phyloP scores from a whole-genome alignment of 2,113 vertebrate species.

The Brachyistius frenatus region DNA sequence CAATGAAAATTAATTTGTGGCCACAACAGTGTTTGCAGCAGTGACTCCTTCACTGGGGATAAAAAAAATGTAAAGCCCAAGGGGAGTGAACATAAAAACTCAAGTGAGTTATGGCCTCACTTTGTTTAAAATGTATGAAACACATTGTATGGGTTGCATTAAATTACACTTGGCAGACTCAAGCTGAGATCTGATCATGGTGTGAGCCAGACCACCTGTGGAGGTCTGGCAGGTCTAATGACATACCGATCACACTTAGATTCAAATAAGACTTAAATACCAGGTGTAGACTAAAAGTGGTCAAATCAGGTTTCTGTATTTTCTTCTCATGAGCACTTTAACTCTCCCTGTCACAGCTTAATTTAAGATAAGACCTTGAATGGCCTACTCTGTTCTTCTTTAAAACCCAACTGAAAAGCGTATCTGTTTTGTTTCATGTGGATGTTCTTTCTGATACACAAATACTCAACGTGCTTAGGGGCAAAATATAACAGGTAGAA shows the following conservation, averaged over 20 bases:
- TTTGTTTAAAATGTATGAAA: conserved; percentile 48
- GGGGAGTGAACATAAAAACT: not conserved
- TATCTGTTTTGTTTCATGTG: not conserved
- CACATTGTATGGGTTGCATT: conserved; percentile 23
- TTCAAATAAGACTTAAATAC: conserved; percentile 27
- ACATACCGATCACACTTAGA: conserved; percentile 31
- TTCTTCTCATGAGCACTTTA: conserved; percentile 10
- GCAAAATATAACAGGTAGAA: not conserved
- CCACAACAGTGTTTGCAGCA: conserved; percentile 15
- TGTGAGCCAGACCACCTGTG: conserved; percentile 51
- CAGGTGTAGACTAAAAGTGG: conserved; percentile 28
- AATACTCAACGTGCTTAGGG: not conserved
- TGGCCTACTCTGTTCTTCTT: not conserved
- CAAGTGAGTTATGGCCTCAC: conserved; percentile 20
- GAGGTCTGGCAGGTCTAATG: conserved; percentile 33
- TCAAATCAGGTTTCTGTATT: conserved; percentile 24
- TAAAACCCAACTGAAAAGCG: not conserved
- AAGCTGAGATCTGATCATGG: conserved; percentile 29
- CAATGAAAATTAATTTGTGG: conserved; percentile 24
- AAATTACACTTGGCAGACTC: conserved; percentile 39
- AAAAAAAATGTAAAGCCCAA: not conserved
- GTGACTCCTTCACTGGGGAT: not conserved
- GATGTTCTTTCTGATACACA: too few species aligned
- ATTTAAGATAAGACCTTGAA: conserved; percentile 2
- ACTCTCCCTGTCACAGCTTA: not conserved